Percentiles rank a stretch among this genome's conserved stretches.
Conservation (phyloP, 2,113 vertebrate species). For the Cettia cetti region DNA sequence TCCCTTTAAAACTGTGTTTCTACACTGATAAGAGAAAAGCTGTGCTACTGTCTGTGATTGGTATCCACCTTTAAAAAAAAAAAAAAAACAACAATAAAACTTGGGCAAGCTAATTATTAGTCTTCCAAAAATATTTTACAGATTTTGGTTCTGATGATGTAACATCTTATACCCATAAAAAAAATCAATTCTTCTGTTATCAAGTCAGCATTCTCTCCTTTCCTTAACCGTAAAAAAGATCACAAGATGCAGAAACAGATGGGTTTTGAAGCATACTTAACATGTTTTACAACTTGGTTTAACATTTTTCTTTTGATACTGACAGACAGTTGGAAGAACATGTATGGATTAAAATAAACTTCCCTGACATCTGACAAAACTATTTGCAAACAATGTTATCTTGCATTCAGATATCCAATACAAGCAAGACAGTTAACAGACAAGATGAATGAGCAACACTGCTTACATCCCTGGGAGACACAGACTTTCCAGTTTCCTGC, state of each 20-base stretch:
- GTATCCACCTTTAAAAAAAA: not conserved
- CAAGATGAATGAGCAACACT: not conserved
- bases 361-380: not conserved
- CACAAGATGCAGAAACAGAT: not conserved
- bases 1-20: not conserved
- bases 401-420: not conserved
- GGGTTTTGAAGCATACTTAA: not conserved
- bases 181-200: not conserved
- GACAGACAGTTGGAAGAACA: not conserved
- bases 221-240: not conserved
- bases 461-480: not conserved
- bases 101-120: not conserved
- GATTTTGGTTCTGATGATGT: not conserved
- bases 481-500: not conserved
- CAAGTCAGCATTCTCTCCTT: not conserved
- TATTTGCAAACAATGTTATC: not conserved
- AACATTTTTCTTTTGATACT: not conserved
- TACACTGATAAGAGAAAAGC: not conserved
- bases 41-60: not conserved
- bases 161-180: not conserved
- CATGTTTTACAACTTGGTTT: not conserved
- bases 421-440: not conserved
- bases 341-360: not conserved
- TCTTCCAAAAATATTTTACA: not conserved
- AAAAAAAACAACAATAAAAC: no score